Percentiles rank a stretch among this genome's conserved stretches.
Conservation (phyloP, 2,797 vertebrate genomes). For the Adelosebastes latens region DNA sequence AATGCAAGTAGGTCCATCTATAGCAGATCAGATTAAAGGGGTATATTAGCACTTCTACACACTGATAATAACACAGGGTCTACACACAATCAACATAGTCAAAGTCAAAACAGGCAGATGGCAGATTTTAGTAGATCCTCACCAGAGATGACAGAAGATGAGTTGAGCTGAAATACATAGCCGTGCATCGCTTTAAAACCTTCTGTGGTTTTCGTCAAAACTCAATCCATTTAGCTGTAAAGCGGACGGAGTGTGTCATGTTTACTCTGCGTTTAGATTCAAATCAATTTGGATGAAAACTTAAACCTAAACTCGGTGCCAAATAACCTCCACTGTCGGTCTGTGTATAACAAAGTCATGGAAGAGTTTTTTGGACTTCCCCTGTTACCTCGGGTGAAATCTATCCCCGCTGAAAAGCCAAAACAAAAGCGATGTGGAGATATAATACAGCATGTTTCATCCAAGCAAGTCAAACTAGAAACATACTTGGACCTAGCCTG, state of each 20-base stretch:
- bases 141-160: constrained; percentile 53
- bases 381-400: constrained; percentile 77
- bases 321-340: constrained; percentile 63
- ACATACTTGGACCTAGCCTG: constrained; percentile 67
- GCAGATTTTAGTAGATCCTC: constrained; percentile 21
- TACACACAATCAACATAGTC: constrained; percentile 21
- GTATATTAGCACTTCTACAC: neutral
- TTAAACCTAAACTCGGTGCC: constrained; percentile 67
- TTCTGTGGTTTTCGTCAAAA: constrained; percentile 57
- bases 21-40: neutral
- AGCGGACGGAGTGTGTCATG: constrained; percentile 71
- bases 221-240: constrained; percentile 54
- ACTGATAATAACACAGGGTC: neutral
- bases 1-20: neutral
- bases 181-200: constrained; percentile 47
- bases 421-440: constrained; percentile 77
- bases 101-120: constrained; percentile 23
- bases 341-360: constrained; percentile 67
- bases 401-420: constrained; percentile 69
- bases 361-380: constrained; percentile 68
- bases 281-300: constrained; percentile 77
- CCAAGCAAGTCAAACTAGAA: constrained; percentile 79
- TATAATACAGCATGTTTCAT: constrained; percentile 71
- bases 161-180: constrained; percentile 52
- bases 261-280: constrained; percentile 78